Base-by-base conservation (phyloP, 2,888 invertebrate species). In the Imbricaverruca yamaguchii region DNA sequence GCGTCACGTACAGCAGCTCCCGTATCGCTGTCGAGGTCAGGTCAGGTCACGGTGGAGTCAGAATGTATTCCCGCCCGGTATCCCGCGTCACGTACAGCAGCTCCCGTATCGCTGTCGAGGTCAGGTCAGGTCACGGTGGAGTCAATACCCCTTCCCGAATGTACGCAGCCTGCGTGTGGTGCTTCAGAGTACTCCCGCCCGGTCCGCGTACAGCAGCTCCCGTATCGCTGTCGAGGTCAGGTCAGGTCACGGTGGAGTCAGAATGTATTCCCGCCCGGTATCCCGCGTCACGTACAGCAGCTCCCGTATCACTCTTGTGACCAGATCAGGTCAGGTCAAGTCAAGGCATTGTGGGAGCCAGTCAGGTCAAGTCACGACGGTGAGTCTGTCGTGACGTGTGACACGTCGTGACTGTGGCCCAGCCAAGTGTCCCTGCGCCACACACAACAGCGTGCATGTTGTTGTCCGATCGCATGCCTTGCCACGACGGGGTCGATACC, bases 41-140 rank as follows among this genome's bases (percentile, higher is more conserved):
- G 57, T 57, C 67, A 11, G 0, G 23, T n/a, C 3, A n/a, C 67
- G 67, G 67, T 25, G 57, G 9, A 57, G 10, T 96, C 96, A 0
- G 93, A 94, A 86, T 96, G 94, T 87, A 95, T 93, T 87, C 97
- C 97, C 0, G 93, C 93, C 95, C 95, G 96, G 87, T 95, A 95
- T 25, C 96, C 96, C 87, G 84, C 10, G 94, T 93, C 84, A 99
- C 89, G 87, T 99, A 99, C 23, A 99, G 90, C 82, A 98, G 91
- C 85, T 96, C 95, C 82, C 97, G 90, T 0, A 96, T 94, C 63
- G 96, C 95, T 74, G 74, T 53, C 11, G 18, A 3, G 18, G 4
- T 13, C 4, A 69, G 18, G 57, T 57, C 67, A 11, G 0, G 23
- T n/a, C 3, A n/a, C 67, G 67, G 67, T 25, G 57, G 9, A 57